Conservation (phyloP, 2,888 invertebrate species). For the Trissolcus japonicus region DNA sequence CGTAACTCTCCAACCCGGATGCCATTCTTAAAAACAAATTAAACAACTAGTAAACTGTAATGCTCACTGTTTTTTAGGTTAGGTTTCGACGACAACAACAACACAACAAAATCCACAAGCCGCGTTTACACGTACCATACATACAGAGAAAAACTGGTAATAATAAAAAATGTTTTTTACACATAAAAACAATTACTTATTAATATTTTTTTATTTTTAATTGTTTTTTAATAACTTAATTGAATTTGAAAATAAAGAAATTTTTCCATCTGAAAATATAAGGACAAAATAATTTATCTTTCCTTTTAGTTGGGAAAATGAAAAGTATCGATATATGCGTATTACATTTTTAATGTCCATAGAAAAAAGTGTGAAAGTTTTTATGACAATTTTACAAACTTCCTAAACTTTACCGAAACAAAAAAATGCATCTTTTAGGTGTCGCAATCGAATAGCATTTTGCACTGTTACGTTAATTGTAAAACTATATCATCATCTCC, state of each 20-base stretch:
- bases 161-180: no score
- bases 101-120: slow-evolving; percentile 31
- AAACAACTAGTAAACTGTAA: slow-evolving; percentile 7
- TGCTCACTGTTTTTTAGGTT: slow-evolving; percentile 27
- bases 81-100: slow-evolving; percentile 19
- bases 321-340: slow-evolving; percentile 9
- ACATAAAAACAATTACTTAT: background rate
- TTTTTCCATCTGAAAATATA: no score
- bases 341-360: slow-evolving; percentile 39
- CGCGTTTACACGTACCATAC: slow-evolving; percentile 11
- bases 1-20: slow-evolving; percentile 50
- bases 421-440: background rate
- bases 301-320: background rate
- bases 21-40: slow-evolving; percentile 29
- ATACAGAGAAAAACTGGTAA: background rate
- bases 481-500: no score
- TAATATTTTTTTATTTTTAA: background rate
- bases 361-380: slow-evolving; percentile 39
- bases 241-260: background rate
- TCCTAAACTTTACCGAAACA: slow-evolving; percentile 10
- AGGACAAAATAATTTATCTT: no score
- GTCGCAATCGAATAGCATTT: slow-evolving; percentile 9
- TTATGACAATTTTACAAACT: slow-evolving; percentile 35
- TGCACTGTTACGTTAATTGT: slow-evolving; percentile 4
- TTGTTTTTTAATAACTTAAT: background rate